phyloP scores from a whole-genome alignment of 2,113 vertebrate genomes.

The Oriolus oriolus region DNA sequence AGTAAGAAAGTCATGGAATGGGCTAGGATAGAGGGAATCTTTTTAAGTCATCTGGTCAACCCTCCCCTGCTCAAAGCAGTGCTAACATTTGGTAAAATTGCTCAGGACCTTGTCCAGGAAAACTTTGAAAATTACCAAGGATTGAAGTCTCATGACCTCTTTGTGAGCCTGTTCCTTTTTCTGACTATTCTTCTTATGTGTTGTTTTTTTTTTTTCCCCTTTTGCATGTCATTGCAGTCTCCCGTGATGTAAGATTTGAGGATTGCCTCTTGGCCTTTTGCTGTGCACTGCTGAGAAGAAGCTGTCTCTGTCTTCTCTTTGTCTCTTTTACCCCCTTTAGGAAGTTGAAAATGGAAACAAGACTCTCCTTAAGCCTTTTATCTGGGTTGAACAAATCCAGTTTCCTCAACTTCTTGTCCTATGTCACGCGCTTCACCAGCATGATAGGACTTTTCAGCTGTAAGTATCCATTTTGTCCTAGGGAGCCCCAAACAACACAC shows the following conservation, averaged over 20 bases:
- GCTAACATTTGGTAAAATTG: not conserved
- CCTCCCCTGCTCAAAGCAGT: not conserved
- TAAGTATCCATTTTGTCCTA: not conserved
- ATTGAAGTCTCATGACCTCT: not conserved
- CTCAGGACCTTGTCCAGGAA: not conserved
- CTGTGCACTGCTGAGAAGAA: not conserved
- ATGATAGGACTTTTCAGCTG: not conserved
- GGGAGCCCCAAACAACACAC: not conserved
- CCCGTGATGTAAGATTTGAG: not conserved
- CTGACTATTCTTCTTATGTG: not conserved
- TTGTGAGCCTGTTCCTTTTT: not conserved
- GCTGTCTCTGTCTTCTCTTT: not conserved
- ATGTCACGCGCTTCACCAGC: not conserved
- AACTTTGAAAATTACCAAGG: not conserved
- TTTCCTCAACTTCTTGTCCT: not conserved
- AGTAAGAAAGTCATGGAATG: not conserved
- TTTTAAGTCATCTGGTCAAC: not conserved
- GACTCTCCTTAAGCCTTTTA: not conserved
- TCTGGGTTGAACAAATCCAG: not conserved
- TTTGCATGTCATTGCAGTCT: not conserved
- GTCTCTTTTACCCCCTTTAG: not conserved
- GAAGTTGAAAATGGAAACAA: not conserved
- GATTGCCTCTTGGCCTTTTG: not conserved
- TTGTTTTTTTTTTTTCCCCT: not conserved
- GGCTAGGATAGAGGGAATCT: not conserved